Conservation (phyloP, 2,888 invertebrate genomes). For the Epinotia bilunana region DNA sequence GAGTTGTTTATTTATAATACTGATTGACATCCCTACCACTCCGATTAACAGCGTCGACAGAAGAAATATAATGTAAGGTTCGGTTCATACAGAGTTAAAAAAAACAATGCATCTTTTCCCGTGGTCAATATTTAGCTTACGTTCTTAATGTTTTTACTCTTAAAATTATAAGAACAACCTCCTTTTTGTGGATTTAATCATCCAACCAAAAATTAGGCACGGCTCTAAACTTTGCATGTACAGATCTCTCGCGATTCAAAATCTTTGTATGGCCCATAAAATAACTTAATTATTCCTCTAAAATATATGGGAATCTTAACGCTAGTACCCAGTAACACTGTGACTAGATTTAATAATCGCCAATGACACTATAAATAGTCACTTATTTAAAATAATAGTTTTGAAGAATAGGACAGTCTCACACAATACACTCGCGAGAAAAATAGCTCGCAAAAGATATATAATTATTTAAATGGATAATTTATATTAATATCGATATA, state of each 20-base stretch:
- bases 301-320: conserved; percentile 50
- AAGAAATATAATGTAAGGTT: background rate
- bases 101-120: too few relatives aligned
- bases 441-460: conserved; percentile 51
- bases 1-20: conserved; percentile 12
- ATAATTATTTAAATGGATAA: conserved; percentile 38
- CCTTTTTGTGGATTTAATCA: too few relatives aligned
- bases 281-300: conserved; percentile 42
- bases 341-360: conserved; percentile 72
- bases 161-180: too few relatives aligned
- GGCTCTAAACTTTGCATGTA: too few relatives aligned
- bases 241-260: too few relatives aligned
- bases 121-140: too few relatives aligned
- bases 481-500: conserved; percentile 41
- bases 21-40: conserved; percentile 17
- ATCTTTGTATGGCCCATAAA: too few relatives aligned
- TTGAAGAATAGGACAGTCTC: conserved; percentile 46
- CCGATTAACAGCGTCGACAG: background rate
- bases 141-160: too few relatives aligned
- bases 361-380: conserved; percentile 54
- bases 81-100: too few relatives aligned
- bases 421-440: conserved; percentile 56
- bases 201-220: too few relatives aligned
- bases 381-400: conserved; percentile 50
- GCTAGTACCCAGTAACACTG: conserved; percentile 74